Percentiles rank a stretch among this genome's conserved stretches.
Conservation (phyloP, 2,888 invertebrate genomes). For the Rotaria macrura region DNA sequence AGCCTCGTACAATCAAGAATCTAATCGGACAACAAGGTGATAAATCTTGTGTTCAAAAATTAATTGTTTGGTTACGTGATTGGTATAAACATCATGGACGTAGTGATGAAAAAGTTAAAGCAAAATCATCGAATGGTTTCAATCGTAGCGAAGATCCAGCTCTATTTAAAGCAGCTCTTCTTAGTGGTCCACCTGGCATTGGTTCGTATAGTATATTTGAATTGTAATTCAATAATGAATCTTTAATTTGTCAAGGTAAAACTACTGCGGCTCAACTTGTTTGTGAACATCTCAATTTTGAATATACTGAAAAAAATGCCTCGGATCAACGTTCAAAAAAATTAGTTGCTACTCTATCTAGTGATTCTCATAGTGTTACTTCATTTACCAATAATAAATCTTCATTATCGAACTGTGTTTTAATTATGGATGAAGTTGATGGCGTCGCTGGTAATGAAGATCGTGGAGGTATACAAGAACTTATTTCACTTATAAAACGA, state of each 20-base stretch:
- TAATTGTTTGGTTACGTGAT: neutral
- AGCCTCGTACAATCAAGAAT: neutral
- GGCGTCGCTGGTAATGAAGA: conserved; percentile 99
- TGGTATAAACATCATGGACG: conserved; percentile 2
- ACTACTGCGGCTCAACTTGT: conserved; percentile 64
- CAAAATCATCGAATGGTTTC: neutral
- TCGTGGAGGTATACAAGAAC: conserved; percentile 76
- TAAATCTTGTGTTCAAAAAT: conserved; percentile 10
- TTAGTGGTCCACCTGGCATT: conserved; percentile 92
- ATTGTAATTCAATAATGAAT: neutral
- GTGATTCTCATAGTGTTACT: conserved; percentile 11
- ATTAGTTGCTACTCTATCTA: conserved; percentile 54
- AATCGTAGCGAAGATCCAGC: conserved; percentile 17
- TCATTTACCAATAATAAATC: conserved; percentile 24
- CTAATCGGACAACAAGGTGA: neutral
- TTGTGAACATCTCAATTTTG: conserved; percentile 66
- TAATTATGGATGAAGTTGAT: conserved; percentile 99
- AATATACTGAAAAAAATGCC: conserved; percentile 86
- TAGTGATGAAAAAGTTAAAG: neutral
- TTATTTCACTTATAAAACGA: conserved; percentile 77
- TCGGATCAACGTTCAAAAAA: conserved; percentile 87
- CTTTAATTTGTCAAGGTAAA: conserved; percentile 52
- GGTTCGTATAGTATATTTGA: conserved; percentile 52
- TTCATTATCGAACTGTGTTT: conserved; percentile 35
- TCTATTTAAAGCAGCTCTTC: conserved; percentile 72